Percentiles rank a stretch among this genome's conserved stretches.
phyloP scores from a whole-genome alignment of 2,888 invertebrate genomes.

The Leucophenga maculata region DNA sequence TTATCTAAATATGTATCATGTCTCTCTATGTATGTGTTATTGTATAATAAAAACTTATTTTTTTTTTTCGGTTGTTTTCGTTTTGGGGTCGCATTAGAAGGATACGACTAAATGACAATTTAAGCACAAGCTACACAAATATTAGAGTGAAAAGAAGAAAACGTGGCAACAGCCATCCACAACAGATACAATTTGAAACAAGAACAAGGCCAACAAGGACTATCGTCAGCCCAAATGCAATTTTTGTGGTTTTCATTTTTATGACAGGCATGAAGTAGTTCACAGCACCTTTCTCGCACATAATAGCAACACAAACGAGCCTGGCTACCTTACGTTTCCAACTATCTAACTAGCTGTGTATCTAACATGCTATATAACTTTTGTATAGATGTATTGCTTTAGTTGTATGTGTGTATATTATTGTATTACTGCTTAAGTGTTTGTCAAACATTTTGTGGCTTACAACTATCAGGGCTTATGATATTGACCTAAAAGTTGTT shows the following conservation, averaged over 20 bases:
- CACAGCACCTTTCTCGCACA: background rate
- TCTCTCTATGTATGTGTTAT: constrained; percentile 33
- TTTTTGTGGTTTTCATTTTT: constrained; percentile 56
- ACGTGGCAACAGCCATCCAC: constrained; percentile 19
- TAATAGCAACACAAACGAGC: background rate
- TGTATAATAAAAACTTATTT: constrained; percentile 56
- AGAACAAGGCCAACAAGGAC: too few species aligned
- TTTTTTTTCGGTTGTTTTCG: too few species aligned
- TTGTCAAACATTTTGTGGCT: constrained; percentile 63
- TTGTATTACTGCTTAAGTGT: constrained; percentile 42
- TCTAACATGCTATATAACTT: background rate
- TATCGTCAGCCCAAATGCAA: constrained; percentile 41
- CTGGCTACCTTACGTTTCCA: too few species aligned
- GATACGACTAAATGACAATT: constrained; percentile 50
- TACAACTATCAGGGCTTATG: constrained; percentile 65
- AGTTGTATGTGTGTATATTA: constrained; percentile 24
- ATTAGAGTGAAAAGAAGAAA: background rate
- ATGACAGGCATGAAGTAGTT: constrained; percentile 34
- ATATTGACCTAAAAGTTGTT: constrained; percentile 66
- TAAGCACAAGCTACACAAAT: constrained; percentile 39
- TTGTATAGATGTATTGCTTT: too few species aligned
- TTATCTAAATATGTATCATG: background rate
- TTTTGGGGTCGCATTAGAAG: constrained; percentile 55
- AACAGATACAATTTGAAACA: constrained; percentile 27
- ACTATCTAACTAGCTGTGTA: too few species aligned